phyloP scores from a whole-genome alignment of 2,888 invertebrate genomes.

The Hoplodrina blanda region DNA sequence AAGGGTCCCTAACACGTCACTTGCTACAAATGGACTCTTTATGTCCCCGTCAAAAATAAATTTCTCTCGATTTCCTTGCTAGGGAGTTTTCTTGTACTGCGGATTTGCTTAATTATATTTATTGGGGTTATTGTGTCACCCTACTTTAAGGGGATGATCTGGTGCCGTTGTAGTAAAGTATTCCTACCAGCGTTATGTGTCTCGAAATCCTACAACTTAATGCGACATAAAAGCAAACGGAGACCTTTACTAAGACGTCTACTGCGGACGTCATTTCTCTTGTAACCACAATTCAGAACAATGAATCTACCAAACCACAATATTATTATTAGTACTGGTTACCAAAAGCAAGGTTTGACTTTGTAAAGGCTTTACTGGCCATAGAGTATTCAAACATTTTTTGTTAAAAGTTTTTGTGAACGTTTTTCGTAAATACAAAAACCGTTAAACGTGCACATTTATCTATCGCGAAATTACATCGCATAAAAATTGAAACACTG shows the following conservation, averaged over 20 bases:
- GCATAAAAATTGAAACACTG: slow-evolving; percentile 65
- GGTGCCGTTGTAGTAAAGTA: not conserved
- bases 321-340: slow-evolving; percentile 10
- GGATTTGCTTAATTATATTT: slow-evolving; percentile 53
- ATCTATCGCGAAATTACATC: slow-evolving; percentile 59
- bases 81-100: slow-evolving; percentile 31
- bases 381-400: slow-evolving; percentile 31
- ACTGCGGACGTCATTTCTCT: slow-evolving; percentile 19
- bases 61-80: slow-evolving; percentile 67
- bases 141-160: not conserved
- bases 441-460: slow-evolving; percentile 52
- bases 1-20: slow-evolving; percentile 79
- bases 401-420: slow-evolving; percentile 31
- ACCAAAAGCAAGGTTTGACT: slow-evolving; percentile 19
- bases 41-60: slow-evolving; percentile 78
- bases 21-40: slow-evolving; percentile 82
- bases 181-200: not conserved
- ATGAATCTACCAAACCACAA: slow-evolving; percentile 13
- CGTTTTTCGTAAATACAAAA: slow-evolving; percentile 46
- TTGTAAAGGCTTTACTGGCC: slow-evolving; percentile 26
- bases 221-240: slow-evolving; percentile 7
- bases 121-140: slow-evolving; percentile 14
- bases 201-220: slow-evolving; percentile 1
- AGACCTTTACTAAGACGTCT: slow-evolving; percentile 12
- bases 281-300: slow-evolving; percentile 25